Base-by-base conservation (phyloP, 2,113 vertebrate genomes). In the Agapornis roseicollis region DNA sequence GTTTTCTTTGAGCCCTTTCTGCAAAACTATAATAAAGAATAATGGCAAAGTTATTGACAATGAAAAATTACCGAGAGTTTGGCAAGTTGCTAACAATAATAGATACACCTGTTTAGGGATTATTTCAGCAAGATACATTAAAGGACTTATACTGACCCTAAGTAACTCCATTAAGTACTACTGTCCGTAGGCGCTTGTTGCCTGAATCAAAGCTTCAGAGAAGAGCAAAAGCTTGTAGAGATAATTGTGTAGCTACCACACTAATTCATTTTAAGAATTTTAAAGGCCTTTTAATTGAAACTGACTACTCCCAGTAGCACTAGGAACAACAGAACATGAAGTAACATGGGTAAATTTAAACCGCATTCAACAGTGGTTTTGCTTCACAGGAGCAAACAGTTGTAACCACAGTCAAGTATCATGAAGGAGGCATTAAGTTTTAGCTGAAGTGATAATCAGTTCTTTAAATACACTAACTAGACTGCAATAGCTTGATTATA, bases 1-100 rank as follows among this genome's bases (percentile, higher is more conserved):
- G 96, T 99, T 99, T 65, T 94, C 97, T n/a, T 97, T 97, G 55
- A 99, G 97, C 10, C 99, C 99, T 94, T 97, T 96, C 93, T 99
- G 98, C 69, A 99, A 95, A 39, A 99, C 99, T 99, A 44, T 68
- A 56, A 88, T 88, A 69, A 93, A 96, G 20, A 73, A 89, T 19
- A 96, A 91, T 8, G 68, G 28, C 78, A 94, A 90, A 76, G 16
- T 55, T 56, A 87, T 5, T 80, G 61, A 70, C 31, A 65, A 28
- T 69, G 41, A 81, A 94, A 95, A 93, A 80, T 47, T 77, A 35
- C 28, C 20, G 53, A 72, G 25, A 66, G 77, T 39, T 58, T 84
- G 70, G 53, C 63, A 96, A 94, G 47, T 68, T 78, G 78, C 35
- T 37, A 47, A 61, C 24, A 71, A 41, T 3, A 74, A 53, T 10